Percentiles rank a stretch among this genome's conserved stretches.
Conservation (phyloP, 2,888 invertebrate species). For the Strigamia transsilvanica region DNA sequence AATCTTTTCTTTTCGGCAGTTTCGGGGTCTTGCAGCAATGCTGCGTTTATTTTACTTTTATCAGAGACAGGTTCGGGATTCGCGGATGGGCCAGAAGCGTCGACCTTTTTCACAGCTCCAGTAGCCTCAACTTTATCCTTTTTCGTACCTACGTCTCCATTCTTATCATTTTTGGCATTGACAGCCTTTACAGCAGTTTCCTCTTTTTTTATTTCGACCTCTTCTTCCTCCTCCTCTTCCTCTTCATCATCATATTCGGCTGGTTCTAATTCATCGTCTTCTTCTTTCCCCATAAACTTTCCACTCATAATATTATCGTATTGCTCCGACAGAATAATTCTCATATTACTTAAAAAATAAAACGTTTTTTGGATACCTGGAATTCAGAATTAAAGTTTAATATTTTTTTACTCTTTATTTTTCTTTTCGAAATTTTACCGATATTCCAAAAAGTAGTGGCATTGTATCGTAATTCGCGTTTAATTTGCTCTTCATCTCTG, state of each 20-base stretch:
- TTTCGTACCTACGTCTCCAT: neutral
- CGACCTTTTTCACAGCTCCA: neutral
- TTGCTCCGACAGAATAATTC: neutral
- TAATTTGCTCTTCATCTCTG: neutral
- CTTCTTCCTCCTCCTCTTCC: neutral
- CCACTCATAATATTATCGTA: neutral
- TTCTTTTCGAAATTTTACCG: neutral
- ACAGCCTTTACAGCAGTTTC: neutral
- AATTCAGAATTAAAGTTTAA: neutral
- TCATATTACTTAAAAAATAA: constrained; percentile 15
- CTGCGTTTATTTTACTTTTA: neutral
- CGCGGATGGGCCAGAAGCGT: neutral
- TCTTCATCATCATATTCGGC: neutral
- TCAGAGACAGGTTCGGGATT: neutral
- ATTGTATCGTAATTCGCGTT: neutral
- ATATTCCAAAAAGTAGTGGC: neutral
- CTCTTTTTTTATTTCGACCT: neutral
- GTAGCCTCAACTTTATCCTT: neutral
- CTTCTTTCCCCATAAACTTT: neutral
- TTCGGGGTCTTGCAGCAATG: neutral
- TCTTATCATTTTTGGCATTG: too few species aligned
- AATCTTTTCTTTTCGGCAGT: neutral
- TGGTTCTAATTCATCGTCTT: neutral
- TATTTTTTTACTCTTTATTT: neutral
- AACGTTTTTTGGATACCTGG: neutral